Evolutionary conservation across 2,888 invertebrate genomes (phyloP).

Genomic region (Pseudococcus jackbeardsleyi): DNA sequence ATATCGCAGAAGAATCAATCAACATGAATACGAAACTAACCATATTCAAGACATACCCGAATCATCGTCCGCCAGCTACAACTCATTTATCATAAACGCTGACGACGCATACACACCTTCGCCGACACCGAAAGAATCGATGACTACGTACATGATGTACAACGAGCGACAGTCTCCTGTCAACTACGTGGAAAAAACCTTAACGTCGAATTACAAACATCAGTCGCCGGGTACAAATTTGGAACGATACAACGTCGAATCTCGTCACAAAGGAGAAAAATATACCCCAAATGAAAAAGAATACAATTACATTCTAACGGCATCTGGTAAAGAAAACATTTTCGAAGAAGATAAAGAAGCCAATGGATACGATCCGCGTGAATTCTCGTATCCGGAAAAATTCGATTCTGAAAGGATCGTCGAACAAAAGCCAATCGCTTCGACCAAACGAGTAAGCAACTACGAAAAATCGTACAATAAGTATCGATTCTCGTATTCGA

Average conservation of each 20-base stretch:
- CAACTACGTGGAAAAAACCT: background rate
- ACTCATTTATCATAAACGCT: slow-evolving; percentile 10
- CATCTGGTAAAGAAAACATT: slow-evolving; percentile 53
- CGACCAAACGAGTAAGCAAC: slow-evolving; percentile 10
- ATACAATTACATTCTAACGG: slow-evolving; percentile 45
- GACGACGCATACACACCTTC: slow-evolving; percentile 37
- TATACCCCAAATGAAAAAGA: slow-evolving; percentile 24
- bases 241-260: slow-evolving; percentile 1
- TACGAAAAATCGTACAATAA: slow-evolving; percentile 54
- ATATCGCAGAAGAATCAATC: slow-evolving; percentile 27
- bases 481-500: slow-evolving; percentile 58
- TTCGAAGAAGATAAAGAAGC: slow-evolving; percentile 3
- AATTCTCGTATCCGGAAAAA: slow-evolving; percentile 11
- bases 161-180: slow-evolving; percentile 7
- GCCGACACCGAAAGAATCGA: slow-evolving; percentile 10
- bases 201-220: slow-evolving; percentile 12
- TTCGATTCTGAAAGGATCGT: background rate
- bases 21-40: slow-evolving; percentile 49
- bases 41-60: slow-evolving; percentile 37
- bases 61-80: slow-evolving; percentile 32
- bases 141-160: background rate
- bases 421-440: slow-evolving; percentile 11
- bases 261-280: slow-evolving; percentile 9
- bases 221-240: background rate
- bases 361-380: background rate